Evolutionary conservation across 2,797 vertebrate species (phyloP).

Genomic region (Buphagus erythrorhynchus): DNA sequence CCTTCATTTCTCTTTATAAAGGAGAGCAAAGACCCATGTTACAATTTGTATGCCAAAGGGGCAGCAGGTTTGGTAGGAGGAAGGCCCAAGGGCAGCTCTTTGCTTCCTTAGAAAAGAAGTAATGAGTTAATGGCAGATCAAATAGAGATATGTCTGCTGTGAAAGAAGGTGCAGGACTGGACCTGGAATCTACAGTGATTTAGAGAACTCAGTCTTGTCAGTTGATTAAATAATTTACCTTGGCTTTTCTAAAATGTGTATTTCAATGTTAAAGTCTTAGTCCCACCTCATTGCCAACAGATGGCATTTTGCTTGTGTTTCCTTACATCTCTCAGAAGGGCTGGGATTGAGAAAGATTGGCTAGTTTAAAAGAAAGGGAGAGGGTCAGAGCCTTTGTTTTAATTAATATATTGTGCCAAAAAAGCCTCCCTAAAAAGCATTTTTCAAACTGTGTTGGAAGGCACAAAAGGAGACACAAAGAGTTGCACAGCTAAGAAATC

Average conservation of each 20-base stretch:
- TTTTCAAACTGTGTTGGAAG: not conserved
- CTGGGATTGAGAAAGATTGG: not conserved
- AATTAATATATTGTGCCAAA: not conserved
- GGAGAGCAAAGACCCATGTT: not conserved
- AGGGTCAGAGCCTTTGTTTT: not conserved
- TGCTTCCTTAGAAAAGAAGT: not conserved
- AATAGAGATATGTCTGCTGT: not conserved
- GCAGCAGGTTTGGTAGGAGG: not conserved
- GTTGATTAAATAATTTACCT: not conserved
- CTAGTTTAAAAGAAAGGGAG: not conserved
- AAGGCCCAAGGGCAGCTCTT: not conserved
- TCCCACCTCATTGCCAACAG: not conserved
- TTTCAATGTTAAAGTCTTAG: not conserved
- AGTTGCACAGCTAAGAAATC: not conserved
- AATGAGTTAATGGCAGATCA: not conserved
- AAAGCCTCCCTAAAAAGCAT: not conserved
- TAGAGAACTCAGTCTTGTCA: not conserved
- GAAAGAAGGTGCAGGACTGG: not conserved
- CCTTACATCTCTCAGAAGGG: not conserved
- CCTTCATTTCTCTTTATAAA: not conserved
- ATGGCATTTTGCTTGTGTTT: constrained; percentile 21
- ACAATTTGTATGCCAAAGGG: not conserved
- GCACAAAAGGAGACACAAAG: not conserved
- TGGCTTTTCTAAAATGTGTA: not conserved
- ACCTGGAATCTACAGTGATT: not conserved